Conservation (phyloP, 2,888 invertebrate genomes). For the Athalia rosae region DNA sequence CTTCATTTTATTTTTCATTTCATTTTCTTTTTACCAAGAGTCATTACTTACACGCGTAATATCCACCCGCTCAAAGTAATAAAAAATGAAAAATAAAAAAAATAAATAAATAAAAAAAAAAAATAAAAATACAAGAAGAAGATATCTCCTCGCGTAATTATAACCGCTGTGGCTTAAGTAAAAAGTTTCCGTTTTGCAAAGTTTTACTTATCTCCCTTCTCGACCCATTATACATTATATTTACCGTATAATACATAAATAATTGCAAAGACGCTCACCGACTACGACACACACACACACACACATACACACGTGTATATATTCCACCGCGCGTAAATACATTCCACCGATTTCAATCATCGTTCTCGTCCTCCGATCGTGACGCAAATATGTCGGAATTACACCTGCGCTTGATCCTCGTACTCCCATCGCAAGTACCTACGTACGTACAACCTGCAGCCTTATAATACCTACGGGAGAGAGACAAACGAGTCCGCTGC, state of each 20-base stretch:
- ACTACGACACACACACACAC: background rate
- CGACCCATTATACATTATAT: background rate
- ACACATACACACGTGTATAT: background rate
- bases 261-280: background rate
- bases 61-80: background rate
- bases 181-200: conserved; percentile 23
- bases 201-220: background rate
- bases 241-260: conserved; percentile 22
- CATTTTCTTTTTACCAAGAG: background rate
- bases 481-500: background rate
- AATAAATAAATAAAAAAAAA: no score
- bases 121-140: no score
- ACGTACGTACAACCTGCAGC: background rate
- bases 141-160: background rate
- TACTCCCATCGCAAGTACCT: no score
- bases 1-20: no score
- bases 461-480: background rate
- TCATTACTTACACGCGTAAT: background rate
- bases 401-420: no score
- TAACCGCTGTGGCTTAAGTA: background rate
- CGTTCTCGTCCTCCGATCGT: no score
- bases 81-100: no score
- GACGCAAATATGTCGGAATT: no score
- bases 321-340: no score
- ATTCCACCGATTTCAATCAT: no score